These are phyloP conservation scores for Cydia splendana DNA, from an alignment of 1,140 invertebrate genomes.

Conservation along the genomic window DNA sequence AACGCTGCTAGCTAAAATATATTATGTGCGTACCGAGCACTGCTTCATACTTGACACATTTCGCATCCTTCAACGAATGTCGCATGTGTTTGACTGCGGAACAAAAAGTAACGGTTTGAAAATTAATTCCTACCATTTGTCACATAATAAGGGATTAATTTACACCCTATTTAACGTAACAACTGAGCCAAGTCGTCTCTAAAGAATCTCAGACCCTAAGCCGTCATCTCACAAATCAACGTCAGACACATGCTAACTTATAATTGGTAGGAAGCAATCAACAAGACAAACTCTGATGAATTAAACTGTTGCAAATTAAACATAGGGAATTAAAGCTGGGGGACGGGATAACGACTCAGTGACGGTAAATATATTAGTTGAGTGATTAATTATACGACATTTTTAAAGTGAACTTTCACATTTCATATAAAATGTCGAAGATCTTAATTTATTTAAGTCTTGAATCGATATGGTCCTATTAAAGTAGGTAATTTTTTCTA, in stretches of 20 bases:
- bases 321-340: conserved; percentile 47
- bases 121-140: conserved; percentile 22
- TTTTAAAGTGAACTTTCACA: neutral
- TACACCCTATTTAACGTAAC: conserved; percentile 23
- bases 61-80: conserved; percentile 4
- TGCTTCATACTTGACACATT: conserved; percentile 9
- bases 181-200: conserved; percentile 23
- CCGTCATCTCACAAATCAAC: conserved; percentile 65
- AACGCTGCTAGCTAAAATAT: no score
- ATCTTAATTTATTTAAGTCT: no score
- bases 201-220: conserved; percentile 19
- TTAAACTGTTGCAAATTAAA: conserved; percentile 72
- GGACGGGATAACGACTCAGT: conserved; percentile 20
- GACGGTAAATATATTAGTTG: conserved; percentile 26
- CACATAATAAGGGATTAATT: conserved; percentile 30
- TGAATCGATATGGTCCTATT: no score
- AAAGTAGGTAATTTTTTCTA: no score
- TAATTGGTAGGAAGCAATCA: conserved; percentile 69
- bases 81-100: conserved; percentile 11
- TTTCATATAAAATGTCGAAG: no score
- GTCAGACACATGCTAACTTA: conserved; percentile 66
- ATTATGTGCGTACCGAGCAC: no score
- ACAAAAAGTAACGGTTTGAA: conserved; percentile 20
- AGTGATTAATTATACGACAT: neutral
- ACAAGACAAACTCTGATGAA: conserved; percentile 70